A percentile compares a stretch with the other conserved stretches of the same genome.
phyloP scores from a whole-genome alignment of 2,888 invertebrate species.

The Chironomus riparius region DNA sequence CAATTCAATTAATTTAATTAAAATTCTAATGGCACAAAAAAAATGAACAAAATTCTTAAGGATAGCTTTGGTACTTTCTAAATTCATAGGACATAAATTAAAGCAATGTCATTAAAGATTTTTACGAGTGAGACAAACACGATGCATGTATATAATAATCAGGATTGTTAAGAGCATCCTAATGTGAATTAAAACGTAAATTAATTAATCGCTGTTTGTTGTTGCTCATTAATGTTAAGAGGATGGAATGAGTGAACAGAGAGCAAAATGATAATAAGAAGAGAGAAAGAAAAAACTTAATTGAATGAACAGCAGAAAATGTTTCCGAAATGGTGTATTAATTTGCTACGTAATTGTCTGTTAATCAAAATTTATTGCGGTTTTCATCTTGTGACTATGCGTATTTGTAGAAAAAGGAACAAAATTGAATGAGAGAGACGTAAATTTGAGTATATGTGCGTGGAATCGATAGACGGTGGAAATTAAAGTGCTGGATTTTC shows the following conservation, averaged over 20 bases:
- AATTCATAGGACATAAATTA: no score
- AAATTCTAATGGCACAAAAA: neutral
- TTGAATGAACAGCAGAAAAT: conserved; percentile 18
- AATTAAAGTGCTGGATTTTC: neutral
- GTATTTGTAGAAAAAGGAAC: neutral
- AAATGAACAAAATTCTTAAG: no score
- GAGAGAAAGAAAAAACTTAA: neutral
- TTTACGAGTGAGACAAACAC: neutral
- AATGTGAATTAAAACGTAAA: conserved; percentile 16
- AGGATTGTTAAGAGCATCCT: neutral
- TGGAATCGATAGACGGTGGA: neutral
- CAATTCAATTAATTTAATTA: conserved; percentile 23
- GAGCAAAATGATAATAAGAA: neutral
- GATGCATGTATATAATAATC: neutral
- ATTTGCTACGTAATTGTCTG: conserved; percentile 24
- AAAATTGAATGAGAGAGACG: neutral
- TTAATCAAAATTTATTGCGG: conserved; percentile 27
- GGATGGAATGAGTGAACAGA: neutral
- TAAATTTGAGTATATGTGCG: neutral
- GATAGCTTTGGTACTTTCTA: no score
- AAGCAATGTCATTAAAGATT: no score
- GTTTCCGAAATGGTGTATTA: conserved; percentile 5
- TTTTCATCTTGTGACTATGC: conserved; percentile 1
- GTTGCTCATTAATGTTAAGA: conserved; percentile 20
- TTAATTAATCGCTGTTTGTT: conserved; percentile 27